These are phyloP conservation scores for Heliothis peltigera DNA, from an alignment of 2,888 invertebrate species.

Conservation along the genomic window DNA sequence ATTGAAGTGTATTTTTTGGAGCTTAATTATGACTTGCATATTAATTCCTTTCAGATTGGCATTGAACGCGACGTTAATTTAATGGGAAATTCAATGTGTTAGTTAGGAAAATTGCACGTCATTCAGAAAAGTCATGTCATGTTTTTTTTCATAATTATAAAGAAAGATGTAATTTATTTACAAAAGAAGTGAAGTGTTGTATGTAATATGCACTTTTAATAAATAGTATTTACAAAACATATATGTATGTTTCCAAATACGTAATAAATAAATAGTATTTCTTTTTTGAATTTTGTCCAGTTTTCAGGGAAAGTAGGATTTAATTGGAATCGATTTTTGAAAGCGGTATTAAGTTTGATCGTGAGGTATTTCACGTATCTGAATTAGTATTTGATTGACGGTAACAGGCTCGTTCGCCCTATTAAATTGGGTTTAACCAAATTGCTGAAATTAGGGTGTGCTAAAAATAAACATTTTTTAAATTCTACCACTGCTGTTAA, in stretches of 20 bases:
- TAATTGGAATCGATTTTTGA: neutral
- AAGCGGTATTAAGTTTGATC: neutral
- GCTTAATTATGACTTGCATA: neutral
- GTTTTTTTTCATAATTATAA: no score
- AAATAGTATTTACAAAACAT: no score
- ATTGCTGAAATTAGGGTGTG: neutral
- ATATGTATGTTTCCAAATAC: no score
- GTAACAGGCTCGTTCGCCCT: neutral
- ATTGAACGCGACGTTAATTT: neutral
- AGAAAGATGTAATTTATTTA: no score
- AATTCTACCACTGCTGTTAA: neutral
- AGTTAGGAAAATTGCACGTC: neutral
- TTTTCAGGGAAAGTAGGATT: neutral
- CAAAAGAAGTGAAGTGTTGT: no score
- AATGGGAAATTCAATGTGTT: neutral
- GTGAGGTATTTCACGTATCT: neutral
- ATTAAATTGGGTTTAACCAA: neutral
- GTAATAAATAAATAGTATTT: no score
- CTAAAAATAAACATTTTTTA: neutral
- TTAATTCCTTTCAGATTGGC: neutral
- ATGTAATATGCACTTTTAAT: no score
- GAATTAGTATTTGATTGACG: neutral
- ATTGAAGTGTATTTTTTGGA: neutral
- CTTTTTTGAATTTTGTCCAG: no score
- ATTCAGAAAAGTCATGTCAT: neutral